Percentiles rank a stretch among this genome's conserved stretches.
phyloP scores from a whole-genome alignment of 2,888 invertebrate genomes.

The Epinotia brunnichana region DNA sequence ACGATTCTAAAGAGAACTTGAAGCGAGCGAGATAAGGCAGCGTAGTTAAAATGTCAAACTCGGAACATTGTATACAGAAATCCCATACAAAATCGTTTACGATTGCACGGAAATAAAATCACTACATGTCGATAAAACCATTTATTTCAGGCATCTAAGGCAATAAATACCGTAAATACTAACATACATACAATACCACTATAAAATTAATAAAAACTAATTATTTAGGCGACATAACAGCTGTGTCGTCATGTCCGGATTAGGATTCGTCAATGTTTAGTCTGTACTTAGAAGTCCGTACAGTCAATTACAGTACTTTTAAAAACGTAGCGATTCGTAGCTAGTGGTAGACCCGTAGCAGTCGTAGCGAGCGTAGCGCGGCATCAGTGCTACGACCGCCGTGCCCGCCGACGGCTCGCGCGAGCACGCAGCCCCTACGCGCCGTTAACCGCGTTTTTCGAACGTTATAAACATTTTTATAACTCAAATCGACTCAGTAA shows the following conservation, averaged over 20 bases:
- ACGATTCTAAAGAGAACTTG: slow-evolving; percentile 22
- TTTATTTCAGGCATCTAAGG: no score
- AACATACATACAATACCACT: no score
- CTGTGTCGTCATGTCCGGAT: no score
- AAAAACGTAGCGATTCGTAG: slow-evolving; percentile 48
- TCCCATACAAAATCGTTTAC: slow-evolving; percentile 20
- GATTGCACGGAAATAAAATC: slow-evolving; percentile 30
- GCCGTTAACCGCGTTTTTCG: slow-evolving; percentile 72
- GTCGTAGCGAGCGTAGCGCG: slow-evolving; percentile 50
- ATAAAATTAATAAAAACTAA: no score
- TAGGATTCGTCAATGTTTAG: no score
- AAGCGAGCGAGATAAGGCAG: slow-evolving; percentile 18
- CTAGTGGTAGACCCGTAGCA: slow-evolving; percentile 44
- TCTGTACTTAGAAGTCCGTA: slow-evolving; percentile 2
- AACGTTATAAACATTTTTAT: slow-evolving; percentile 61
- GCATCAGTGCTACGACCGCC: slow-evolving; percentile 69
- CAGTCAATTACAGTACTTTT: slow-evolving; percentile 30
- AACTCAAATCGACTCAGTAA: slow-evolving; percentile 42
- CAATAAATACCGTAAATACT: no score
- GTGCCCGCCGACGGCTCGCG: slow-evolving; percentile 64
- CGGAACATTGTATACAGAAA: slow-evolving; percentile 26
- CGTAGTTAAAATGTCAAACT: slow-evolving; percentile 28
- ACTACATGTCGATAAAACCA: slow-evolving; percentile 20
- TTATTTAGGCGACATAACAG: no score
- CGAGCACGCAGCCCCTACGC: slow-evolving; percentile 64